Evolutionary conservation across 2,888 invertebrate genomes (phyloP), one percentile per base, ranked within the genome.

Genomic region (Clivina fossor): DNA sequence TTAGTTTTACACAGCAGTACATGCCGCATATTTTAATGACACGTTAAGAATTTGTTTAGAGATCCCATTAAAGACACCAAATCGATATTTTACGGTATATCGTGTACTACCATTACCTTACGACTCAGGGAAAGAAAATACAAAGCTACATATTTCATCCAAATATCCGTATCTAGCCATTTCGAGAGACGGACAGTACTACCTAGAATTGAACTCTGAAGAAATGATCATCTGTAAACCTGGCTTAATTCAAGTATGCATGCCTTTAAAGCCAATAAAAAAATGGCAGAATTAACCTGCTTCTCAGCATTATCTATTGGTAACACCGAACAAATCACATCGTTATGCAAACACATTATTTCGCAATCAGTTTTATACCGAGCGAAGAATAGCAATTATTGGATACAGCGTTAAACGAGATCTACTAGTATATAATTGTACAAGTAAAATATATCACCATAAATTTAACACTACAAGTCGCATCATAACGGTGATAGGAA

Each of bases 61-160:
- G 11, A 41, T 41, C 18, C 41, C 41, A 22, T 11, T 41, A 4
- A 41, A 41, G 22, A 9, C 41, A 19, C 41, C 41, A 4, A 13
- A 13, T n/a, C 41, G 41, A 22, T 41, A 41, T 22, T 41, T 20
- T 22, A 41, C 9, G 3, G 16, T 41, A 4, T 41, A 5, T 22
- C 19, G 22, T 7, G 13, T 22, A 9, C 11, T 16, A 5, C 24
- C 41, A 8, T 20, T 38, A 8, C 40, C 40, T 7, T 38, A 38
- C 11, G 7, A 5, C 4, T 16, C 19, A 15, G 19, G 19, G 3
- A 38, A 4, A 7, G 7, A 13, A 4, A 7, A 7, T 4, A 38
- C 16, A 7, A 38, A 18, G 7, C 16, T 38, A 18, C 16, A 8
- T n/a, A 38, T 38, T n/a, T 5, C 4, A 18, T n/a, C 40, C 4